Evolutionary conservation across 2,797 vertebrate genomes (phyloP), one percentile per base, ranked within the genome.

Genomic region (Oryzias sinensis): DNA sequence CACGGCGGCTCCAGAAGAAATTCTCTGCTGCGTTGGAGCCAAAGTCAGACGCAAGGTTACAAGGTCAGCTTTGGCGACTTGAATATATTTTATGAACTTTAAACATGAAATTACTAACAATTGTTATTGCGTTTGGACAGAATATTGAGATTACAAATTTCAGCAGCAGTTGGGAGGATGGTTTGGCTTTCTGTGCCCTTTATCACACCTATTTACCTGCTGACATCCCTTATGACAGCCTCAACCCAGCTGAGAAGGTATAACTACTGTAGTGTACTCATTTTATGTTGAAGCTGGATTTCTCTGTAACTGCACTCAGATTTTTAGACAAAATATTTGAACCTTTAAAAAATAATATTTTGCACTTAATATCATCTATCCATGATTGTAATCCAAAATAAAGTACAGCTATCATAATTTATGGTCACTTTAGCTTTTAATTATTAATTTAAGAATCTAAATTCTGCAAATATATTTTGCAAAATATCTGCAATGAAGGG

Each of bases 101-200:
- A 16, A 24, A 1, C 5, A 14, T 5, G 0, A 4, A 41, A 9
- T 56, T 8, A 55, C 7, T 17, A 6, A 41, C 16, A 16, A 17
- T 6, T n/a, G 52, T 29, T 43, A 14, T 49, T 52, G n/a, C 51
- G 73, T 63, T 74, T 29, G 61, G 41, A 53, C 85, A 93, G 93
- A 84, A 93, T 54, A 90, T 93, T 77, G 93, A 93, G 14, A 92
- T 93, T 63, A 93, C 92, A 33, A 93, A 93, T 80, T 93, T 93
- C 85, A 93, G 92, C 75, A 91, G 84, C 81, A 92, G 92, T 75
- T 93, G 93, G 93, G 90, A 89, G 48, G 92, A 93, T 7, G 93
- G 93, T 43, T 74, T 93, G 83, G 92, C 92, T 0, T 90, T 93
- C 70, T 93, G 93, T 49, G 91, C 93, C 0, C 56, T 93, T 33